A percentile compares a stretch with the other conserved stretches of the same genome.
Evolutionary conservation across 2,797 vertebrate genomes (phyloP).

Genomic region (Morelia viridis): DNA sequence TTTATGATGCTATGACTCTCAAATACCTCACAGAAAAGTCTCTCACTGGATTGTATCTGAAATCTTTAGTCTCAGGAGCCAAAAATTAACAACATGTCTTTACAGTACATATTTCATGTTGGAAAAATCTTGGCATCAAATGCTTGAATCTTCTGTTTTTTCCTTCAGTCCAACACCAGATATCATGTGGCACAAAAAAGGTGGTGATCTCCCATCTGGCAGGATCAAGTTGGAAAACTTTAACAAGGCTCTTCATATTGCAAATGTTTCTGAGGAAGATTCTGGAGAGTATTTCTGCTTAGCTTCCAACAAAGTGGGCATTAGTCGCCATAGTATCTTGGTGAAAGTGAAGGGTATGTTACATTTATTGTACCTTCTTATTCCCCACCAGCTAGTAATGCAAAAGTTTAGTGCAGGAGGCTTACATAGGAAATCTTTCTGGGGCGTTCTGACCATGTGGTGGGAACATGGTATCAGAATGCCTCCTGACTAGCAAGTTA

Average conservation of each 20-base stretch:
- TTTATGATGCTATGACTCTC: background rate
- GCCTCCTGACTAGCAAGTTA: background rate
- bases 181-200: slow-evolving; percentile 96
- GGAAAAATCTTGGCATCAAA: background rate
- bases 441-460: background rate
- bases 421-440: accelerated
- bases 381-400: background rate
- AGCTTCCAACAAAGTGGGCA: slow-evolving; percentile 92
- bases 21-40: background rate
- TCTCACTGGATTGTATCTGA: background rate
- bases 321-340: slow-evolving; percentile 88
- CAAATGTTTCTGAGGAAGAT: slow-evolving; percentile 91
- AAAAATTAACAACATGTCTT: background rate
- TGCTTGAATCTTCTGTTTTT: background rate
- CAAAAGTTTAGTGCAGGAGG: accelerated
- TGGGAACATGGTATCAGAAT: background rate
- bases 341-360: slow-evolving; percentile 97
- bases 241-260: slow-evolving; percentile 90
- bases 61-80: background rate
- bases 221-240: slow-evolving; percentile 90
- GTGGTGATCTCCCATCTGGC: slow-evolving; percentile 84
- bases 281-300: slow-evolving; percentile 93
- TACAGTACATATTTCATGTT: accelerated
- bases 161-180: slow-evolving; percentile 78
- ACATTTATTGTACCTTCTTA: slow-evolving; percentile 66